Evolutionary conservation across 2,888 invertebrate genomes (phyloP).

Genomic region (Petrolisthes cinctipes): DNA sequence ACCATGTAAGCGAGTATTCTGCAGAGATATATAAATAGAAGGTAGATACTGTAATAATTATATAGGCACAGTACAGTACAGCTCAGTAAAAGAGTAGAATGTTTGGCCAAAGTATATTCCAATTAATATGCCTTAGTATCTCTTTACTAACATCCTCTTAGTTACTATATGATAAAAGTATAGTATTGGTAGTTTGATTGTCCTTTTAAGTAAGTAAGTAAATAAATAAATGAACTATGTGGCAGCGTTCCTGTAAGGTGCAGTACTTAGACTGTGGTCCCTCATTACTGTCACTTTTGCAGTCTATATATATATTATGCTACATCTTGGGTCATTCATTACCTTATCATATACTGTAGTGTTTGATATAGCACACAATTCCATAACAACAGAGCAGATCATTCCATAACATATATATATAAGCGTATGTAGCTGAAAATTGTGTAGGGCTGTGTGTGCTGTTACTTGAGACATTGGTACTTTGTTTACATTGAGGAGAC

Average conservation of each 20-base stretch:
- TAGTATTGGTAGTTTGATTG: conserved; percentile 45
- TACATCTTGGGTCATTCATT: conserved; percentile 10
- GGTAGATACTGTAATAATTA: conserved; percentile 55
- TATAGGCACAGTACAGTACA: conserved; percentile 36
- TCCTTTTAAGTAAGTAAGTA: conserved; percentile 27
- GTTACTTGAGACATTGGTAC: too few species aligned
- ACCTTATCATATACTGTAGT: too few species aligned
- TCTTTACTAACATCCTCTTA: too few species aligned
- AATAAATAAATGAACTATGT: conserved; percentile 46
- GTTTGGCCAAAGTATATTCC: too few species aligned
- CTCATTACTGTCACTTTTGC: background rate
- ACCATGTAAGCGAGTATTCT: conserved; percentile 3
- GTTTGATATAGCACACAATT: too few species aligned
- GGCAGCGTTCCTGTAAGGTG: conserved; percentile 47
- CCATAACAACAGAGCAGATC: too few species aligned
- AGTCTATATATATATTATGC: background rate
- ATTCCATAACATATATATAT: too few species aligned
- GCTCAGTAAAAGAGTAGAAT: background rate
- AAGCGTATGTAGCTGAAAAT: too few species aligned
- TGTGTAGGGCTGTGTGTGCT: too few species aligned
- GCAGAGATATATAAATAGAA: conserved; percentile 1
- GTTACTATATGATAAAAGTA: conserved; percentile 15
- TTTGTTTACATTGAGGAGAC: too few species aligned
- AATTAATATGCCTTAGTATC: too few species aligned
- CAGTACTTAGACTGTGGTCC: conserved; percentile 33